phyloP scores from a whole-genome alignment of 1,140 invertebrate genomes.

The Heliconius hewitsoni region DNA sequence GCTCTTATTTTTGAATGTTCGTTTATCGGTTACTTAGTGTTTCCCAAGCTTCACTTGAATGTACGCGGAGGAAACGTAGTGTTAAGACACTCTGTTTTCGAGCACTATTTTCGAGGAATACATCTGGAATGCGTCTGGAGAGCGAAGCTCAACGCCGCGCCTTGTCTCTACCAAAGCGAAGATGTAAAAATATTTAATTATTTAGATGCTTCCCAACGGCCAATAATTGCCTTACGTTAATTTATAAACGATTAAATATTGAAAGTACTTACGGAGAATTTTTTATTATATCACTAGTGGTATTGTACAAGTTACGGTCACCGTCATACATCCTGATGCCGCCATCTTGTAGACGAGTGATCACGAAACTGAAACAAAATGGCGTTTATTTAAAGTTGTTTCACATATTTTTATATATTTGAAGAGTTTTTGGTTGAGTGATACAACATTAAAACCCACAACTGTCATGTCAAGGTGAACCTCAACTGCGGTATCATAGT shows the following conservation, averaged over 20 bases:
- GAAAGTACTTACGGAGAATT: slow-evolving; percentile 19
- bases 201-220: background rate
- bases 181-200: background rate
- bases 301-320: slow-evolving; percentile 27
- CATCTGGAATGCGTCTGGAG: too few species aligned
- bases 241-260: background rate
- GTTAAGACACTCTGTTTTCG: too few species aligned
- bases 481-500: too few species aligned
- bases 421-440: too few species aligned
- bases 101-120: too few species aligned
- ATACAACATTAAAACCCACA: too few species aligned
- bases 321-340: slow-evolving; percentile 43
- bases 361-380: slow-evolving; percentile 54
- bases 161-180: background rate
- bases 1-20: too few species aligned
- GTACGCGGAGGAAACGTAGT: too few species aligned
- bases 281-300: slow-evolving; percentile 1
- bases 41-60: too few species aligned
- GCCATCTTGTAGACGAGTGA: slow-evolving; percentile 47
- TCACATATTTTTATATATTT: background rate
- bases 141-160: background rate
- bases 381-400: background rate
- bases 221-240: background rate
- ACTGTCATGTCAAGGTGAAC: too few species aligned
- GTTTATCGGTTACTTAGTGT: too few species aligned